Conservation (phyloP, 2,888 invertebrate genomes). For the Sarcophaga subvicina region DNA sequence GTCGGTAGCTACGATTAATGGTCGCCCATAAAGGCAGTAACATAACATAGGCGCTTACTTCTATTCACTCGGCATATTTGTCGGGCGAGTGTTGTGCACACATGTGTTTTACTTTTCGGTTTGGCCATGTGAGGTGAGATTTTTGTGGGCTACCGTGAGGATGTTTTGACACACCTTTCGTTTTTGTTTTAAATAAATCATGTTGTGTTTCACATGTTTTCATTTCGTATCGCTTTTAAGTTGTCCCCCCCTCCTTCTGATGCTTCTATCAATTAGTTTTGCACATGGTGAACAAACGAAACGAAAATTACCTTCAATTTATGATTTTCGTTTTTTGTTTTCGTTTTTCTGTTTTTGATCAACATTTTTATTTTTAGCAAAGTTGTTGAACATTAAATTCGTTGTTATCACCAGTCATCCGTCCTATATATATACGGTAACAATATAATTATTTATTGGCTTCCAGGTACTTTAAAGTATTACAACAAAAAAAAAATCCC, state of each 20-base stretch:
- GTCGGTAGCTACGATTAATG: neutral
- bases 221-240: conserved; percentile 36
- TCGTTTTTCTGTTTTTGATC: conserved; percentile 44
- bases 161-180: conserved; percentile 70
- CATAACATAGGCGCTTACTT: neutral
- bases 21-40: no score
- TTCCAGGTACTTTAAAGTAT: neutral
- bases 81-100: neutral
- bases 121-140: conserved; percentile 14
- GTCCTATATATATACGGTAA: neutral
- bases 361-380: conserved; percentile 50
- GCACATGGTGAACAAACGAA: neutral
- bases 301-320: conserved; percentile 14
- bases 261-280: neutral
- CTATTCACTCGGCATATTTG: neutral
- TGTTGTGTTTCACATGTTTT: conserved; percentile 48
- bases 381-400: conserved; percentile 61
- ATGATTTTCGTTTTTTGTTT: conserved; percentile 22
- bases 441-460: conserved; percentile 54
- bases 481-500: neutral
- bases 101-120: neutral
- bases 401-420: conserved; percentile 62
- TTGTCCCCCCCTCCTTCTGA: neutral
- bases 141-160: conserved; percentile 67
- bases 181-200: conserved; percentile 61